phyloP scores from a whole-genome alignment of 35 echinoderm and acorn worm species.

The Apostichopus parvimensis region DNA sequence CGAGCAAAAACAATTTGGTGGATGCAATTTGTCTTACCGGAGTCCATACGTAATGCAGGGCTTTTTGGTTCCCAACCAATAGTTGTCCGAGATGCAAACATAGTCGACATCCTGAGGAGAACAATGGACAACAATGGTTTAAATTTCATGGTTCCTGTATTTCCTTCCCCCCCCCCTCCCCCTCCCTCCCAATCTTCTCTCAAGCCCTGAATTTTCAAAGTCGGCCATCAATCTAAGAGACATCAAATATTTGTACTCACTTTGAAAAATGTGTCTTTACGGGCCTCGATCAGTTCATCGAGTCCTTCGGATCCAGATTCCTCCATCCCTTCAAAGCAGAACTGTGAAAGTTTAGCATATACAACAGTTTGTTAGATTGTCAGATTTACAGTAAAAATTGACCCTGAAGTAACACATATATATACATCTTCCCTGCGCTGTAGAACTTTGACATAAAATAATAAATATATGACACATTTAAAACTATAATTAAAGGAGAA shows the following conservation, averaged over 20 bases:
- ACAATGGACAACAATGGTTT: neutral
- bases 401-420: no score
- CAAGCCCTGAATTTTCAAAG: neutral
- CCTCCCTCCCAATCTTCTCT: neutral
- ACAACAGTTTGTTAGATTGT: neutral
- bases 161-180: no score
- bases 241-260: constrained; percentile 49
- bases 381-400: neutral
- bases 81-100: constrained; percentile 99
- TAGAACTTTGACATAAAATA: no score
- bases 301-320: constrained; percentile 93
- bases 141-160: no score
- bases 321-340: constrained; percentile 99
- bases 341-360: constrained; percentile 20
- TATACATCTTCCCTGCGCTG: no score
- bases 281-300: constrained; percentile 74
- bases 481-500: no score
- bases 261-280: constrained; percentile 94
- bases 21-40: constrained; percentile 53
- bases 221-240: neutral
- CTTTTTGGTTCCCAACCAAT: constrained; percentile 88
- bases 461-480: no score
- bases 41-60: constrained; percentile 95
- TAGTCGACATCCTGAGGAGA: constrained; percentile 85
- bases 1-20: no score